Evolutionary conservation across 35 echinoderm and acorn worm genomes (phyloP), one percentile per base, ranked within the genome.

Genomic region (Holothuria glaberrima): DNA sequence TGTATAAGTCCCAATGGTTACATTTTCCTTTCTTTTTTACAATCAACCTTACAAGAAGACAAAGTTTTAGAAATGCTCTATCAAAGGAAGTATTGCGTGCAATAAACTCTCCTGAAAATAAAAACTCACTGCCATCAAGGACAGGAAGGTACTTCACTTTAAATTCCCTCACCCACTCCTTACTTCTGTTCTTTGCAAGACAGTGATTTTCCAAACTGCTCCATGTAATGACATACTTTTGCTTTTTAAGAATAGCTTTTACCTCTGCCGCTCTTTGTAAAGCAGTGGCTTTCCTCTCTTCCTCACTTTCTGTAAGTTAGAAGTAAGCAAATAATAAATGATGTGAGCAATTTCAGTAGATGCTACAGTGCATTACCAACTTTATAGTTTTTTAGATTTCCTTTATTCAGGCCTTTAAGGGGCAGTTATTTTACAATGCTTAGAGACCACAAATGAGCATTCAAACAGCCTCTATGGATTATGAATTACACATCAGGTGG

Each of bases 61-160:
- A 73, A 19, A 73, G 6, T 73, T 73, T 73, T 6, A 73, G 69
- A 33, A 73, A 73, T 35, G 69, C 69, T 13, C 69, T 19, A 33
- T 73, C 69, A 18, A 35, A 5, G 12, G 69, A 35, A 13, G 69
- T 73, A 35, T 73, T 33, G 18, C 21, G 10, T 14, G 69, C 32
- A 12, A 73, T 21, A 73, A 73, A 73, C 27, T 73, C 69, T 26
- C 41, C 19, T 17, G 69, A 35, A 33, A 2, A 32, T 29, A 73
- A 35, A 5, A 73, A 35, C 2, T 12, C 30, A 33, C 14, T 17
- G 21, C 30, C 19, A 10, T 73, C 33, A 30, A 73, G 30, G 13
- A 35, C 41, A 6, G 69, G 33, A 14, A 73, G 30, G 69, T 73
- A 68, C 30, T 20, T 68, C 30, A 26, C 69, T 33, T 5, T 73